Percentiles rank a stretch among this genome's conserved stretches.
phyloP scores from a whole-genome alignment of 2,888 invertebrate species.

The Papilio gigon region DNA sequence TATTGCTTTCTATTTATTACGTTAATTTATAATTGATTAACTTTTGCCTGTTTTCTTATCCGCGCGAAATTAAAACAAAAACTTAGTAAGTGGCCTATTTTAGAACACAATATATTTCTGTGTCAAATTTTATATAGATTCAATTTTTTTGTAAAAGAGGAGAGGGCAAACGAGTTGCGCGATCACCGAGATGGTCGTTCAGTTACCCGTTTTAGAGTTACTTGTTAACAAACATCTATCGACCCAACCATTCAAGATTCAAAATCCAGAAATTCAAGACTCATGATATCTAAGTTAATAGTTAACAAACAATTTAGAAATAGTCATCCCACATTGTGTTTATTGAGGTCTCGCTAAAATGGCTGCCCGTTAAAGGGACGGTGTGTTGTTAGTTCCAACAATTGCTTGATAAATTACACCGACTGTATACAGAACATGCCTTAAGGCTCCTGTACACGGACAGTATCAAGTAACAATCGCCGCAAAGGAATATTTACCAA shows the following conservation, averaged over 20 bases:
- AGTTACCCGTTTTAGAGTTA: no score
- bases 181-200: no score
- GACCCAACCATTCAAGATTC: no score
- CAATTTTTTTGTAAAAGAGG: no score
- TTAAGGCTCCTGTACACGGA: neutral
- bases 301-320: slow-evolving; percentile 3
- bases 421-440: slow-evolving; percentile 18
- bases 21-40: neutral
- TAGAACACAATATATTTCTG: no score
- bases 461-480: neutral
- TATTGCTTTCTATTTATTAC: neutral
- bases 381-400: slow-evolving; percentile 32
- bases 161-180: no score
- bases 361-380: slow-evolving; percentile 13
- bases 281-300: slow-evolving; percentile 16
- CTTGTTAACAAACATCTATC: no score
- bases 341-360: slow-evolving; percentile 28
- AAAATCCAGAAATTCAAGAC: slow-evolving; percentile 14
- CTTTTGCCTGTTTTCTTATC: no score
- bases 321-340: slow-evolving; percentile 26
- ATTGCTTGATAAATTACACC: slow-evolving; percentile 36
- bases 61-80: neutral
- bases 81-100: no score
- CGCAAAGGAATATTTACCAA: neutral
- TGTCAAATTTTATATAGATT: no score